Evolutionary conservation across 2,888 invertebrate genomes (phyloP).

Genomic region (Drosophila meridiana): DNA sequence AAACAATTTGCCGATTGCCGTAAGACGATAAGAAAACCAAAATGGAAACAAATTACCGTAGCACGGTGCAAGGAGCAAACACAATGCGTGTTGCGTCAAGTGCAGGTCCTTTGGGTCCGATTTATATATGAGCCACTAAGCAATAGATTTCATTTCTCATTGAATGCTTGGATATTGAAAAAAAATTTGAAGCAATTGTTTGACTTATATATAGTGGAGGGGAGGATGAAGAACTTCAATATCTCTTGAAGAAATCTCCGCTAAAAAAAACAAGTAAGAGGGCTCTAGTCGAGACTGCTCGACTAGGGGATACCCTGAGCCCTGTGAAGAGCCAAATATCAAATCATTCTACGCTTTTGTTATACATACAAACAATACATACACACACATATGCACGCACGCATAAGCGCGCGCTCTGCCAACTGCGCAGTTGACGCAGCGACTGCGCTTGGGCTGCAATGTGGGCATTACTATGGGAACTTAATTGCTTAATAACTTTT

Average conservation of each 20-base stretch:
- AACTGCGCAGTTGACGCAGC: too few relatives aligned
- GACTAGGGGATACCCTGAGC: too few relatives aligned
- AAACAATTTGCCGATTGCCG: constrained; percentile 74
- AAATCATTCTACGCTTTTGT: too few relatives aligned
- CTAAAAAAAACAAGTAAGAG: too few relatives aligned
- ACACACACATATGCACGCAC: too few relatives aligned
- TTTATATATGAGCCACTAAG: constrained; percentile 59
- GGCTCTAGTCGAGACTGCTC: too few relatives aligned
- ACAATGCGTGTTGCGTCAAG: constrained; percentile 67
- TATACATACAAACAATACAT: too few relatives aligned
- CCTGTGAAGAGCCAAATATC: too few relatives aligned
- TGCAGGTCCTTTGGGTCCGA: constrained; percentile 74
- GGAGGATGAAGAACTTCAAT: neutral
- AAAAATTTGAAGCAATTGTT: constrained; percentile 4
- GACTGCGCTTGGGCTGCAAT: too few relatives aligned
- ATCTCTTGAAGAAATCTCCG: constrained; percentile 2
- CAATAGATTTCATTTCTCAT: constrained; percentile 27
- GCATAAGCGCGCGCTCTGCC: too few relatives aligned
- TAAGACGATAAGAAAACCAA: constrained; percentile 73
- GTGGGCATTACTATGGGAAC: too few relatives aligned
- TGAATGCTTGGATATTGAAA: constrained; percentile 4
- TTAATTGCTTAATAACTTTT: too few relatives aligned
- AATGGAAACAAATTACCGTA: constrained; percentile 78
- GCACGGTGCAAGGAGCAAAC: constrained; percentile 61
- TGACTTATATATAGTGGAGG: neutral